phyloP scores from a whole-genome alignment of 2,888 invertebrate genomes.

The Alloscopus bannaensis region DNA sequence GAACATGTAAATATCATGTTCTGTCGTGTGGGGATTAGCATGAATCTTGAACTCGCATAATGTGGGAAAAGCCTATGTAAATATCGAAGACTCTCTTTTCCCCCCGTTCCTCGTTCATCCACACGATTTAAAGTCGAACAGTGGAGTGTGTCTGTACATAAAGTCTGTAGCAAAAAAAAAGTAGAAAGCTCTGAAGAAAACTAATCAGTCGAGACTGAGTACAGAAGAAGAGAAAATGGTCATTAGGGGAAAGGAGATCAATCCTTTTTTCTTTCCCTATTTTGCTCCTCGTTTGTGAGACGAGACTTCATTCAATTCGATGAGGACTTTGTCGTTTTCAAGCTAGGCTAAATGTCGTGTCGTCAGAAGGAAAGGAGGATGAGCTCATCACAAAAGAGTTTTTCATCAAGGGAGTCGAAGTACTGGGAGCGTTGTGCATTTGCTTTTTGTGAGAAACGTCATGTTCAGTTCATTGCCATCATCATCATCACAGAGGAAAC shows the following conservation, averaged over 20 bases:
- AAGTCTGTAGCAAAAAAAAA: background rate
- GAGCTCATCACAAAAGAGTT: constrained; percentile 10
- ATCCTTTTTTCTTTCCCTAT: background rate
- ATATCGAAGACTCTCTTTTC: background rate
- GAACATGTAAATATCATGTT: background rate
- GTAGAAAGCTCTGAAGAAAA: background rate
- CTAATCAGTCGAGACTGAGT: no score
- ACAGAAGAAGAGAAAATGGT: background rate
- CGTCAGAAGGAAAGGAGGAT: background rate
- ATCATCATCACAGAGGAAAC: no score
- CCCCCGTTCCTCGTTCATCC: background rate
- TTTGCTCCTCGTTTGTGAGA: no score
- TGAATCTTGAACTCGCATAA: background rate
- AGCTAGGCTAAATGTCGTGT: background rate
- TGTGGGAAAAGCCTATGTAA: background rate
- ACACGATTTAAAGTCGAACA: background rate
- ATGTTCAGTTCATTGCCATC: background rate
- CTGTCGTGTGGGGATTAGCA: background rate
- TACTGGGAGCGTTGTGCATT: constrained; percentile 8
- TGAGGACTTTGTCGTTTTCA: background rate
- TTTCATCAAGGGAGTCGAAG: background rate
- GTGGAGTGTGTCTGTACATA: constrained; percentile 2
- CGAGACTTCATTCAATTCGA: no score
- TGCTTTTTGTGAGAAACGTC: constrained; percentile 2
- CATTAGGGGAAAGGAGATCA: no score